phyloP scores from a whole-genome alignment of 2,888 invertebrate species.

The Crematogaster levior region DNA sequence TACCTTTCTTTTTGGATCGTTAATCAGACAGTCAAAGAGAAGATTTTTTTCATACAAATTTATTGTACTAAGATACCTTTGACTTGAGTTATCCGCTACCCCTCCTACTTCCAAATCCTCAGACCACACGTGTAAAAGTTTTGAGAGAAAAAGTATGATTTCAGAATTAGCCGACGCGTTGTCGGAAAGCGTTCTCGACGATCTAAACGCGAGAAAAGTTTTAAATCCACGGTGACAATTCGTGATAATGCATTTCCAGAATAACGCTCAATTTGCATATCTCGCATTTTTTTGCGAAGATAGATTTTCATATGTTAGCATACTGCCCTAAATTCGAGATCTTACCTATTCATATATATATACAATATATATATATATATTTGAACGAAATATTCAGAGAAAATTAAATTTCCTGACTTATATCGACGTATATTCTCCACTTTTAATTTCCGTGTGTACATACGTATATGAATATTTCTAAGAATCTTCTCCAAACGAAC shows the following conservation, averaged over 20 bases:
- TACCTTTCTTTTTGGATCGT: too few relatives aligned
- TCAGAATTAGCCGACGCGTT: neutral
- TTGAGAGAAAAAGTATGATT: neutral
- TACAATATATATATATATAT: too few relatives aligned
- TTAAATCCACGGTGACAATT: constrained; percentile 15
- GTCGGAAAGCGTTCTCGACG: neutral
- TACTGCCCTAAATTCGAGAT: neutral
- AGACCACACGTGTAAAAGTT: neutral
- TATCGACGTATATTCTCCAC: neutral
- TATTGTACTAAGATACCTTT: neutral
- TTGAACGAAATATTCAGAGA: neutral
- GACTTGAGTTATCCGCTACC: neutral
- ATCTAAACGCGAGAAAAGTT: constrained; percentile 23
- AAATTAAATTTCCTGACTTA: neutral
- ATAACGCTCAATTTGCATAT: constrained; percentile 28
- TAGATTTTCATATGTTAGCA: constrained; percentile 23
- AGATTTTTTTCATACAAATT: too few relatives aligned
- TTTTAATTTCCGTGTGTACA: constrained; percentile 1
- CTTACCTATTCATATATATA: neutral
- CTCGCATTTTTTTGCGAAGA: constrained; percentile 1
- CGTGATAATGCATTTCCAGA: constrained; percentile 33
- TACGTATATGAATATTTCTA: too few relatives aligned
- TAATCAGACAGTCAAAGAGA: too few relatives aligned
- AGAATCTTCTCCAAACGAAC: neutral
- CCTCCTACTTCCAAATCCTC: neutral